Base-by-base conservation (phyloP, 2,113 vertebrate species). In the Oncorhynchus kisutch region DNA sequence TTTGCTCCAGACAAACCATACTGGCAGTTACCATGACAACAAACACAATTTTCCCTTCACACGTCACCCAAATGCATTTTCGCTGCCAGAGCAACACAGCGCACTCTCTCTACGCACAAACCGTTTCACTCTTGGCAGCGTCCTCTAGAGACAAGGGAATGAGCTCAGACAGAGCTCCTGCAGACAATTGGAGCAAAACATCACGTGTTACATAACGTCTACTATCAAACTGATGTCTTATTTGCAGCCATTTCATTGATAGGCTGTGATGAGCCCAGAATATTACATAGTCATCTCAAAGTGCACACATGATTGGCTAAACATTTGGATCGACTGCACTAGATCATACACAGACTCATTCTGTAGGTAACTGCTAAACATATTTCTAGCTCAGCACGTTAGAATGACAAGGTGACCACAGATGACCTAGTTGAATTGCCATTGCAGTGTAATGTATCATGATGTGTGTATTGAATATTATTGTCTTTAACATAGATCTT, bases 11-110 rank as follows among this genome's bases (percentile, higher is more conserved):
- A 84, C 84, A 66, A 79, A 90, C 90, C 91, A 88, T 90, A 91
- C 89, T 87, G 90, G 90, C 89, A 93, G 93, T 94, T 94, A 89
- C 93, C 93, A 94, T 94, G 93, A 93, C 92, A 91, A 94, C 93
- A 91, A 92, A 93, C 88, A 88, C 87, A 93, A 88, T 88, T 91
- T 90, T 89, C 86, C 86, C 83, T 86, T 87, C 86, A 88, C 84
- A 86, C 89, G 90, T 90, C 87, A 85, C 83, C 79, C 86, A 83
- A 90, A 86, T 87, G 89, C 78, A 88, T 89, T 84, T 84, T 88
- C 83, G 84, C 84, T 27, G 80, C 75, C 65, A 84, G 81, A 73
- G 69, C 77, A 80, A 86, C 86, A 72, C 71, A 54, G 65, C 31
- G 64, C n/a, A 64, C 75, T 48, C n/a, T 62, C 51, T 14, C 16